These are phyloP conservation scores for Poeciliopsis retropinna DNA, from an alignment of 2,113 vertebrate species.

Conservation along the genomic window DNA sequence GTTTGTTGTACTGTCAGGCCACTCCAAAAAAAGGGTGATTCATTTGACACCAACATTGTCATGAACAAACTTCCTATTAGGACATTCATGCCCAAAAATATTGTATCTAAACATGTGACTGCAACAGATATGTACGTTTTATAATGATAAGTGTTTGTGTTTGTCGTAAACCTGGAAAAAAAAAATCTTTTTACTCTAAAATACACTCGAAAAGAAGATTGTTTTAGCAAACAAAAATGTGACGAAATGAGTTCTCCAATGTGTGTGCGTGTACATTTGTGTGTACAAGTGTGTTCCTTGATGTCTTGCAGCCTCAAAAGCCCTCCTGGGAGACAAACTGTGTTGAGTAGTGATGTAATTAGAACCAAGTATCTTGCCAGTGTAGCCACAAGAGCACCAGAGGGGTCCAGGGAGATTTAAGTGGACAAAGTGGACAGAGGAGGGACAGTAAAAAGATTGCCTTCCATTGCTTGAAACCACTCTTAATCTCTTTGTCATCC, in stretches of 20 bases:
- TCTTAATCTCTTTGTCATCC: neutral
- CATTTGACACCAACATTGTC: neutral
- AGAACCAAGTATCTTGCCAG: slow-evolving; percentile 20
- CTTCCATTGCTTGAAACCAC: neutral
- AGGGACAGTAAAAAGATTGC: slow-evolving; percentile 1
- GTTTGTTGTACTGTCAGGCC: neutral
- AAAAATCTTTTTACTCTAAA: too few relatives aligned
- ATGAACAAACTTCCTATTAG: neutral
- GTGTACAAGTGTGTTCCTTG: neutral
- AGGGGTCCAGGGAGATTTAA: slow-evolving; percentile 4
- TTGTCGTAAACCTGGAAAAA: too few relatives aligned
- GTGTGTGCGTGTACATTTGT: neutral
- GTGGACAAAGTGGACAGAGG: neutral
- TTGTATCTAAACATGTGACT: neutral
- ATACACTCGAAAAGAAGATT: too few relatives aligned
- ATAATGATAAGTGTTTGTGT: neutral
- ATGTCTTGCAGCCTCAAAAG: slow-evolving; percentile 6
- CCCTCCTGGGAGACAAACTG: slow-evolving; percentile 5
- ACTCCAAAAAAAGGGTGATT: neutral
- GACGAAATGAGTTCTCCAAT: neutral
- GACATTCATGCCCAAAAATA: neutral
- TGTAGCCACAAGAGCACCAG: slow-evolving; percentile 25
- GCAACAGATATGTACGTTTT: neutral
- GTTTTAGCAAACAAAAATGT: neutral
- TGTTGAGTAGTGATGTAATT: slow-evolving; percentile 16